These are phyloP conservation scores for Cephus nigrinus DNA, from an alignment of 2,888 invertebrate genomes.

Conservation along the genomic window DNA sequence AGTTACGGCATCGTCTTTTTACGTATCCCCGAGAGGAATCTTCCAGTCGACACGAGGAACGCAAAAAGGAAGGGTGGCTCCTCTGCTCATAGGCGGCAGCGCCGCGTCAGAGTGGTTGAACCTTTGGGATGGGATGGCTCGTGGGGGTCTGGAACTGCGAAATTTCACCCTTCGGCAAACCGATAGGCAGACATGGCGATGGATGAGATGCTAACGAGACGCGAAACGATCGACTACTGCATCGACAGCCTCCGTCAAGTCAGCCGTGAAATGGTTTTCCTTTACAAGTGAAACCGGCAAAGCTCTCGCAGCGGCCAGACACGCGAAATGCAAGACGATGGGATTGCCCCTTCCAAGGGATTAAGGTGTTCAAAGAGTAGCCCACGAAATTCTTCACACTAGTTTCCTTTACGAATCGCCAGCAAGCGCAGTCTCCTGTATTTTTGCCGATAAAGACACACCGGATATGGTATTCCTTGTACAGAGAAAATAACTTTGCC, in stretches of 20 bases:
- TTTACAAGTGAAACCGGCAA: slow-evolving; percentile 34
- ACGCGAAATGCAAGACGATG: slow-evolving; percentile 9
- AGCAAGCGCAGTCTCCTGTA: neutral
- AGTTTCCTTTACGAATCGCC: neutral
- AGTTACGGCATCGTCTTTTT: slow-evolving; percentile 8
- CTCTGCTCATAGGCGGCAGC: neutral
- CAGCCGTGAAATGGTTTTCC: slow-evolving; percentile 56
- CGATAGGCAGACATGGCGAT: slow-evolving; percentile 35
- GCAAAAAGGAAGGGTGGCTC: slow-evolving; percentile 1
- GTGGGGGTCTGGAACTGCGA: slow-evolving; percentile 13
- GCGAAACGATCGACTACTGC: slow-evolving; percentile 49
- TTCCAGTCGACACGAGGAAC: slow-evolving; percentile 24
- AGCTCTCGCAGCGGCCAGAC: slow-evolving; percentile 20
- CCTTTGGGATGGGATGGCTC: neutral
- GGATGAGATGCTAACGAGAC: slow-evolving; percentile 57
- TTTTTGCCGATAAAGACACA: neutral
- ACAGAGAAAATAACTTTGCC: neutral
- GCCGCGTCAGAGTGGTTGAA: neutral
- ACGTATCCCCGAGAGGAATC: slow-evolving; percentile 32
- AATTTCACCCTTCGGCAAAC: slow-evolving; percentile 39
- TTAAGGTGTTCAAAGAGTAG: neutral
- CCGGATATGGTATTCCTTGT: neutral
- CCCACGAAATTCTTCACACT: neutral
- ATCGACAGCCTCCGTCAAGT: slow-evolving; percentile 39
- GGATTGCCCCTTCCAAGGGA: neutral